A percentile compares a stretch with the other conserved stretches of the same genome.
Conservation (phyloP, 2,888 invertebrate genomes). For the Brachypalpus laphriformis region DNA sequence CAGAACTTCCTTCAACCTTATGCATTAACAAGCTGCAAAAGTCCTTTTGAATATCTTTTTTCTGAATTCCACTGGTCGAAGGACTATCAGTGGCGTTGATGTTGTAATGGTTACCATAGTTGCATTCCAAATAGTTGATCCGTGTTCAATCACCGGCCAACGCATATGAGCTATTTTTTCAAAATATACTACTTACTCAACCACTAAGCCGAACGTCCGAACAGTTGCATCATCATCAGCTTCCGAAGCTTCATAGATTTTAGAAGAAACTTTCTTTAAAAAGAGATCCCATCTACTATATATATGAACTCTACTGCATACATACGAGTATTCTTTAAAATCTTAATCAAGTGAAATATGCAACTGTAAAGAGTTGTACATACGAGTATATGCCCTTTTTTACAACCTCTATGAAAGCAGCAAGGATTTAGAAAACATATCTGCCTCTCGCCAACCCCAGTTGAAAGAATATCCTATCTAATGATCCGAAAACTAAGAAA, state of each 20-base stretch:
- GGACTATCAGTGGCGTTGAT: conserved; percentile 6
- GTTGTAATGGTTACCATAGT: conserved; percentile 66
- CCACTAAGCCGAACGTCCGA: neutral
- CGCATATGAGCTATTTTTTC: conserved; percentile 55
- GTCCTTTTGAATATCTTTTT: too few species aligned
- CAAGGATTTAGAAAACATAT: conserved; percentile 34
- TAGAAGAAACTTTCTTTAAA: neutral
- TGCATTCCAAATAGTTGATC: conserved; percentile 73
- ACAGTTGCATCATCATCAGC: neutral
- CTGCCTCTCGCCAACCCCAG: neutral
- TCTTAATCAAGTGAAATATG: conserved; percentile 27
- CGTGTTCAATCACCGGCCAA: conserved; percentile 72
- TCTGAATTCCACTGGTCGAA: neutral
- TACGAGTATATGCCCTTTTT: neutral
- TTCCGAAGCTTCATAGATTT: neutral
- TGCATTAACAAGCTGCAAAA: too few species aligned
- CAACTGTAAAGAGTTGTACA: neutral
- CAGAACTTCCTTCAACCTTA: too few species aligned
- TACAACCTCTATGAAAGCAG: neutral
- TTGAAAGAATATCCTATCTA: conserved; percentile 34
- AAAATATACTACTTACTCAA: neutral
- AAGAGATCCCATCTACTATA: neutral
- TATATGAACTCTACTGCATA: neutral
- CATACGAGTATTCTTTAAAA: neutral
- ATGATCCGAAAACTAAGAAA: conserved; percentile 52